Percentiles rank a stretch among this genome's conserved stretches.
phyloP scores from a whole-genome alignment of 2,113 vertebrate species.

The Piprites chloris region DNA sequence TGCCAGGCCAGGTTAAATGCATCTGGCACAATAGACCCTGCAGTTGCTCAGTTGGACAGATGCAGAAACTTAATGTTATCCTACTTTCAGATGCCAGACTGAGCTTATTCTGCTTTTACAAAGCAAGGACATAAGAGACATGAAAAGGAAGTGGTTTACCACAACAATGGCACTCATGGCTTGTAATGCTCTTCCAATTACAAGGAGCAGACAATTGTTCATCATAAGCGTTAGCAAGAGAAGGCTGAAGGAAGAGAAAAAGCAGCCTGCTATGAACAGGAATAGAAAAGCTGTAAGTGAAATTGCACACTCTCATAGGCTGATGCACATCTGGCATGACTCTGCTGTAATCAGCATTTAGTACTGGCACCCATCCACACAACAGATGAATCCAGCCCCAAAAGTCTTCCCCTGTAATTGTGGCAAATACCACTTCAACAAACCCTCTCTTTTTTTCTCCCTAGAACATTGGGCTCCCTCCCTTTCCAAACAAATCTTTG shows the following conservation, averaged over 20 bases:
- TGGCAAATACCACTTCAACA: conserved; percentile 13
- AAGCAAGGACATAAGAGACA: not conserved
- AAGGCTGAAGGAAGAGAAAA: not conserved
- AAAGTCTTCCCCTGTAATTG: not conserved
- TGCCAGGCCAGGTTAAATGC: conserved; percentile 18
- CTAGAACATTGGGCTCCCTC: not conserved
- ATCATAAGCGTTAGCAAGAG: conserved; percentile 14
- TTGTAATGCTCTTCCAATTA: conserved; percentile 19
- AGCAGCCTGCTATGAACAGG: not conserved
- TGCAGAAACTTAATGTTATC: not conserved
- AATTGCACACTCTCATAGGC: not conserved
- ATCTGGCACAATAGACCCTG: not conserved
- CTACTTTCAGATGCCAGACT: not conserved
- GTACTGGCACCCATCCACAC: not conserved
- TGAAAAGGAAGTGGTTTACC: conserved; percentile 21
- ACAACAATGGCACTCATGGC: not conserved
- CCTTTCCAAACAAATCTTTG: not conserved
- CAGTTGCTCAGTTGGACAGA: conserved; percentile 8
- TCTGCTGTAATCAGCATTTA: not conserved
- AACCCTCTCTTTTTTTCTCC: not conserved
- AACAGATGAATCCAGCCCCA: not conserved
- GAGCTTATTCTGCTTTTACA: conserved; percentile 2
- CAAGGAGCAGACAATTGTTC: conserved; percentile 4
- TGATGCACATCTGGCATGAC: not conserved
- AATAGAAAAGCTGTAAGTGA: not conserved